Conservation (phyloP, 2,888 invertebrate species). For the Beris morrisii region DNA sequence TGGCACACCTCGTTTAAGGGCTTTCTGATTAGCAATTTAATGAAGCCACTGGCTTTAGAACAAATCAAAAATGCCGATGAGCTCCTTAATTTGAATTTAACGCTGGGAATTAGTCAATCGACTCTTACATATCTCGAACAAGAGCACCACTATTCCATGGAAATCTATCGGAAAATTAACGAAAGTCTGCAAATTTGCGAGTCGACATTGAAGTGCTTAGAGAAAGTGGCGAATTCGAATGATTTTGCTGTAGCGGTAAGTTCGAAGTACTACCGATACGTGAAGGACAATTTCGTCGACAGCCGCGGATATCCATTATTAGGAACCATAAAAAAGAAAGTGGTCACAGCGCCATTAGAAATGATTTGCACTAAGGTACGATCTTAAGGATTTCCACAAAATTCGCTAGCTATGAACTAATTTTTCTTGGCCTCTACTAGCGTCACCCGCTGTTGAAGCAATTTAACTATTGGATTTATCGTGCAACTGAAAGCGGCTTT, state of each 20-base stretch:
- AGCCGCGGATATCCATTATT: not conserved
- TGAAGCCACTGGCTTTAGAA: not conserved
- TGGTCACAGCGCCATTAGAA: not conserved
- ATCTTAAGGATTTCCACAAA: not conserved
- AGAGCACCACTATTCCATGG: no score
- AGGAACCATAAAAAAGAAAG: not conserved
- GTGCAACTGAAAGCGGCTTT: not conserved
- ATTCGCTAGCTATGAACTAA: not conserved
- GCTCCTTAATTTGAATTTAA: not conserved
- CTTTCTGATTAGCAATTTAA: not conserved
- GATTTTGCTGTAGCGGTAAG: not conserved
- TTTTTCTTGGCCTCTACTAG: not conserved
- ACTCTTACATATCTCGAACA: not conserved
- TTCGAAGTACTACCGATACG: not conserved
- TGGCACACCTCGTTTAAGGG: not conserved
- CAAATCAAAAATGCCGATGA: not conserved
- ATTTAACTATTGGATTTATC: not conserved
- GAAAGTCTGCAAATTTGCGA: not conserved
- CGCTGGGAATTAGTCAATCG: not conserved
- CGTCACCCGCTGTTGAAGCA: not conserved
- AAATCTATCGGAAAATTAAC: no score
- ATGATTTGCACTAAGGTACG: constrained; percentile 1
- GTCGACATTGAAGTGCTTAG: not conserved
- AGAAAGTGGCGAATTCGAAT: not conserved
- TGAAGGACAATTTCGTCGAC: not conserved